These are phyloP conservation scores for Thripadectes ignobilis DNA, from an alignment of 2,797 vertebrate genomes.

Conservation along the genomic window DNA sequence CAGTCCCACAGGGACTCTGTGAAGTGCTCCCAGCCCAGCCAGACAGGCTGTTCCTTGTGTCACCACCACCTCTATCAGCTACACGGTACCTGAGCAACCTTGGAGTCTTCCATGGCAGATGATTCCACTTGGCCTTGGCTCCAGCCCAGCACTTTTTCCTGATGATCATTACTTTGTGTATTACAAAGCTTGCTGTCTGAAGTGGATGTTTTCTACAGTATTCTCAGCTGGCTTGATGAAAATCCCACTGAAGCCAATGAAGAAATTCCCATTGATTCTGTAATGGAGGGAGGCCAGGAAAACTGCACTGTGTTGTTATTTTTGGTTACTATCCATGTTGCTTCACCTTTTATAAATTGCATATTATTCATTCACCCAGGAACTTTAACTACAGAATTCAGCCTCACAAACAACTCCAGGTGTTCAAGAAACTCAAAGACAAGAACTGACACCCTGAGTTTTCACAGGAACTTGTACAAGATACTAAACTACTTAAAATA, in stretches of 20 bases:
- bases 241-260: background rate
- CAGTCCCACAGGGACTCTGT: background rate
- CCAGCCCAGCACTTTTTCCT: background rate
- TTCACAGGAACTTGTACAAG: background rate
- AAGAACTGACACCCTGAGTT: background rate
- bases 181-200: background rate
- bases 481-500: background rate
- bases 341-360: conserved; percentile 35
- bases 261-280: background rate
- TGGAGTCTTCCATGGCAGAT: background rate
- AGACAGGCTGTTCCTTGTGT: accelerated
- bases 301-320: background rate
- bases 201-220: background rate
- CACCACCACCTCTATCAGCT: background rate
- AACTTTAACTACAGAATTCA: background rate
- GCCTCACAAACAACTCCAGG: conserved; percentile 2
- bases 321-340: background rate
- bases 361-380: conserved; percentile 24
- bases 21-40: background rate
- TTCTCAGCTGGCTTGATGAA: background rate
- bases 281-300: background rate
- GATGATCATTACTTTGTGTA: background rate
- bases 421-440: background rate
- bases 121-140: background rate
- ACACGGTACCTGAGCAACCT: background rate